Evolutionary conservation across 2,113 vertebrate species (phyloP).

Genomic region (Apeltes quadracus): DNA sequence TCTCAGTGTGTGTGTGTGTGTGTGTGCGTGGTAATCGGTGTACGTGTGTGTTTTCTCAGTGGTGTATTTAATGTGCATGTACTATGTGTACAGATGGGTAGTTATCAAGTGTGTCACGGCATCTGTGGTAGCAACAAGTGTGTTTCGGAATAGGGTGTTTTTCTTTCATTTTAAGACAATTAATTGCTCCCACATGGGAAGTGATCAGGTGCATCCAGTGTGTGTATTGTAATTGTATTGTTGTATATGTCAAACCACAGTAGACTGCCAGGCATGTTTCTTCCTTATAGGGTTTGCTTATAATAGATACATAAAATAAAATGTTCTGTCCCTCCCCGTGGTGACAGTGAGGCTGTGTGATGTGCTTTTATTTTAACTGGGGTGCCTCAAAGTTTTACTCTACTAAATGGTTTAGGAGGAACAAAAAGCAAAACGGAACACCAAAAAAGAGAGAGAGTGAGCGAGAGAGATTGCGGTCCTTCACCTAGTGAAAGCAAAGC

Average conservation of each 20-base stretch:
- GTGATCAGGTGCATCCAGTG: constrained; percentile 36
- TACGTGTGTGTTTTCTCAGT: constrained; percentile 42
- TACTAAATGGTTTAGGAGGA: constrained; percentile 35
- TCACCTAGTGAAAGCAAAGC: constrained; percentile 40
- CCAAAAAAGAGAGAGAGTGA: constrained; percentile 26
- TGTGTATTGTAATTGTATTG: constrained; percentile 33
- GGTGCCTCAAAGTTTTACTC: constrained; percentile 39
- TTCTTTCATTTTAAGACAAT: constrained; percentile 15
- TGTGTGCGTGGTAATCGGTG: neutral
- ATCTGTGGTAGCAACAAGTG: constrained; percentile 19
- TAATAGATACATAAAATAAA: neutral
- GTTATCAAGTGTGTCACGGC: constrained; percentile 15
- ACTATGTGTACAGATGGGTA: constrained; percentile 37
- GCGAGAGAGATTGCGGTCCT: constrained; percentile 41
- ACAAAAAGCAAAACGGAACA: constrained; percentile 34
- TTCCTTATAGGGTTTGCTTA: constrained; percentile 16
- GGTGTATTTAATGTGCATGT: constrained; percentile 56
- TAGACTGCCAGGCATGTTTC: constrained; percentile 13
- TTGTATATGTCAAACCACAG: constrained; percentile 28
- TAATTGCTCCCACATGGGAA: constrained; percentile 24
- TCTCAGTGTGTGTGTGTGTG: constrained; percentile 34
- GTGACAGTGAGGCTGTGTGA: constrained; percentile 29
- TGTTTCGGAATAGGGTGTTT: constrained; percentile 3
- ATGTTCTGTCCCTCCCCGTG: constrained; percentile 23
- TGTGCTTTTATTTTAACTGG: constrained; percentile 26